Conservation (phyloP, 2,888 invertebrate genomes). For the Eupsilia transversa region DNA sequence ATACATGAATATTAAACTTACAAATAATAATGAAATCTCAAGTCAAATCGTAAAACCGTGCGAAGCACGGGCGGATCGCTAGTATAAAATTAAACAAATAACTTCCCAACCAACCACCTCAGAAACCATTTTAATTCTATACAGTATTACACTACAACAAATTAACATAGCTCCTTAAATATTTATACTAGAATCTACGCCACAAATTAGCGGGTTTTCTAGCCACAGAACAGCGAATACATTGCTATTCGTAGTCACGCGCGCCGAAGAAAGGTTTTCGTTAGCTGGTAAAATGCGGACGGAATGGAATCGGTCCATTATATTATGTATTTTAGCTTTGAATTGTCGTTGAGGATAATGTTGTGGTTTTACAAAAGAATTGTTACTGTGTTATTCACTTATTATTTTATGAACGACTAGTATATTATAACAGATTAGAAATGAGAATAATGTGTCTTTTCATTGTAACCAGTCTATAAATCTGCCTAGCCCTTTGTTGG, state of each 20-base stretch:
- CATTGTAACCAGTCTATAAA: not conserved
- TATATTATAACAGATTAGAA: not conserved
- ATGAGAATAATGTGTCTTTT: not conserved
- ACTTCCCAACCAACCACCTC: not conserved
- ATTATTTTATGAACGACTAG: not conserved
- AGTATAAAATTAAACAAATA: not conserved
- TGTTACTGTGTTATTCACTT: conserved; percentile 9
- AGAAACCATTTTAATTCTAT: conserved; percentile 27
- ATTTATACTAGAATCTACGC: conserved; percentile 36
- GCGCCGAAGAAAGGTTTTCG: conserved; percentile 69
- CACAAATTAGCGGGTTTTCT: conserved; percentile 60
- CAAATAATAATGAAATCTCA: too few species aligned
- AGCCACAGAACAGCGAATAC: conserved; percentile 52
- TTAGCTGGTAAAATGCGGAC: conserved; percentile 60
- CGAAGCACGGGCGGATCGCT: too few species aligned
- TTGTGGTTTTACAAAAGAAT: conserved; percentile 47
- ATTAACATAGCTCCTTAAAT: conserved; percentile 39
- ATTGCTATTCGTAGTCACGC: conserved; percentile 71
- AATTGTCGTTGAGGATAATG: conserved; percentile 52
- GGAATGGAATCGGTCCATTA: conserved; percentile 67
- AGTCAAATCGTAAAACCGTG: too few species aligned
- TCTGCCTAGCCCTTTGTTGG: not conserved
- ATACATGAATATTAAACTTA: too few species aligned
- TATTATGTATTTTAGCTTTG: conserved; percentile 61
- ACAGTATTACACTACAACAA: conserved; percentile 19